Percentiles rank a stretch among this genome's conserved stretches.
These are phyloP conservation scores for Sphenopsis melanotis DNA, from an alignment of 2,797 vertebrate genomes.

Conservation along the genomic window DNA sequence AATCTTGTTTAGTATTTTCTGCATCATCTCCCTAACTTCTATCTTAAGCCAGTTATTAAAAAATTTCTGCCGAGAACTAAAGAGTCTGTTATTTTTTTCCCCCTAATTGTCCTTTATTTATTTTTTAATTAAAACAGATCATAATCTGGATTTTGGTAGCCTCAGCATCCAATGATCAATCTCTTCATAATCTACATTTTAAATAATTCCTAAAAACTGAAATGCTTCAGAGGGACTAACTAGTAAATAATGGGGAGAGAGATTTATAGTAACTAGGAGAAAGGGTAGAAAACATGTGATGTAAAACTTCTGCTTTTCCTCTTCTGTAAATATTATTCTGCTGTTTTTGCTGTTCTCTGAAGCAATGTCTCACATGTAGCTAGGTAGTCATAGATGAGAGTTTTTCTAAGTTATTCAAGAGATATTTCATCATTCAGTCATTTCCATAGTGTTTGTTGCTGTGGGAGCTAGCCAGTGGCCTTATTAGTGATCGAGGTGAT, in stretches of 20 bases:
- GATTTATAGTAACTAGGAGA: not conserved
- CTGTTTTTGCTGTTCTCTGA: not conserved
- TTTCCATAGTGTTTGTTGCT: constrained; percentile 21
- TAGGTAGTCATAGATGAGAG: not conserved
- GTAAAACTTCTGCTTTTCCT: not conserved
- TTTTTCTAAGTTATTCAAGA: not conserved
- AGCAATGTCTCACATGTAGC: not conserved
- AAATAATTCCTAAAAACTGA: not conserved
- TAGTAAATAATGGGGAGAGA: not conserved
- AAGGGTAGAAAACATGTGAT: not conserved
- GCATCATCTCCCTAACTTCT: not conserved
- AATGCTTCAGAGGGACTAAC: not conserved
- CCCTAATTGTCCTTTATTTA: not conserved
- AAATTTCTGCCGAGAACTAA: not conserved
- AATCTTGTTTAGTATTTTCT: not conserved
- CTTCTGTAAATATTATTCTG: not conserved
- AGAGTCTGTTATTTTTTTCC: not conserved
- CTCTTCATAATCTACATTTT: not conserved
- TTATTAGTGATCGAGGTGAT: not conserved
- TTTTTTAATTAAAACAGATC: not conserved
- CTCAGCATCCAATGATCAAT: not conserved
- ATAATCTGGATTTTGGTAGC: not conserved
- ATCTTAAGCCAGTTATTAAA: not conserved
- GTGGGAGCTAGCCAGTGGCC: not conserved
- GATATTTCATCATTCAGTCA: not conserved